Base-by-base conservation (phyloP, 2,113 vertebrate genomes). In the Pholis gunnellus region DNA sequence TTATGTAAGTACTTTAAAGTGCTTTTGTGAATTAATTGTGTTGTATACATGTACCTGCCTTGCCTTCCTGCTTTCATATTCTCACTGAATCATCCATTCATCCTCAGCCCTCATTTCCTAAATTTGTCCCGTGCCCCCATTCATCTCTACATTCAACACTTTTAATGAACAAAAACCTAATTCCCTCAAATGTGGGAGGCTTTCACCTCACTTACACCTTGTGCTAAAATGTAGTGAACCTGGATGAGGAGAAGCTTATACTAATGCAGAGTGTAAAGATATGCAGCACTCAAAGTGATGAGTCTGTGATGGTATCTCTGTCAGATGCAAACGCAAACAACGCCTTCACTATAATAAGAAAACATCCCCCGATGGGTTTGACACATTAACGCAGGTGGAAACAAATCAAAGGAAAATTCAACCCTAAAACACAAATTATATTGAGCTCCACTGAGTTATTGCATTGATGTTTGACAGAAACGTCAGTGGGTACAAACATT, bases 31-130 rank as follows among this genome's bases (percentile, higher is more conserved):
- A 88, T 79, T 67, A 64, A 82, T 46, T 63, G 42, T 11, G 29
- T 59, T 76, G 54, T 64, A 82, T 81, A 87, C 87, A 89, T 84
- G 82, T 85, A 81, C 78, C 60, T 6, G 50, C 67, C 72, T 79
- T 63, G 64, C 54, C 54, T 75, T 13, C 38, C 52, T 44, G 52
- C 84, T 87, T 88, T 88, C 80, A 81, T 88, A 77, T 85, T 20
- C 54, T 79, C 69, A 64, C 70, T 7, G 9, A 75, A 63, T 44
- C 69, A 80, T 48, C 66, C 27, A 52, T 40, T 70, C 60, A 57
- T 87, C 29, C 52, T 71, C 48, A 14, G 60, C 65, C 34, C 31
- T 84, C 44, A 34, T 25, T 73, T 72, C 68, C 74, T 65, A 54
- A 89, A 10, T 48, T 68, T 67, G 80, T 31, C 85, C 79, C 75